Percentiles rank a stretch among this genome's conserved stretches.
Evolutionary conservation across 2,888 invertebrate genomes (phyloP).

Genomic region (Pocota personata): DNA sequence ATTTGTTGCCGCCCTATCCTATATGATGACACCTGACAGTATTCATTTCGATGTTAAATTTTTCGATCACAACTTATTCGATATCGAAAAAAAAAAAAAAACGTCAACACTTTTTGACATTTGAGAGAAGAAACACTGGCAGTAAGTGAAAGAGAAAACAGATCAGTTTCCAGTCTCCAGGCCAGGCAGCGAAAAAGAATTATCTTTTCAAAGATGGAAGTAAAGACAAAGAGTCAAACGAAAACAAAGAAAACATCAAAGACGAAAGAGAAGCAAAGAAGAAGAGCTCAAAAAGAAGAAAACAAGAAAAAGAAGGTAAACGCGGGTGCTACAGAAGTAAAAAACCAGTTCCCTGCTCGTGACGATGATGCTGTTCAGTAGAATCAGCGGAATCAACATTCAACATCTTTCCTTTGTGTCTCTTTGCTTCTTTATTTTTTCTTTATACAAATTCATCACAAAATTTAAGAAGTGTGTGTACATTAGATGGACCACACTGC

Average conservation of each 20-base stretch:
- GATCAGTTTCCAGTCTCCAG: neutral
- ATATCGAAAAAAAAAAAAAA: neutral
- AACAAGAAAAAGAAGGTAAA: neutral
- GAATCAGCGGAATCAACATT: neutral
- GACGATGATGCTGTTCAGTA: neutral
- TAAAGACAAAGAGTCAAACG: neutral
- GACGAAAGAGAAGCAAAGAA: neutral
- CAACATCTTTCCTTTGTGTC: neutral
- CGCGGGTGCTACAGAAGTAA: neutral
- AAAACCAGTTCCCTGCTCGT: constrained; percentile 6
- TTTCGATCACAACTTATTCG: neutral
- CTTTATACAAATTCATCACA: neutral
- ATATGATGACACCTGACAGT: too few species aligned
- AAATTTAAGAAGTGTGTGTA: neutral
- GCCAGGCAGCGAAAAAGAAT: neutral
- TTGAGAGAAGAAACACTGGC: neutral
- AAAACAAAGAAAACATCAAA: neutral
- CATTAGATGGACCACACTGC: neutral
- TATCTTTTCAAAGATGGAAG: neutral
- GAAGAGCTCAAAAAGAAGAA: neutral
- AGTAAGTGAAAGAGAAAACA: neutral
- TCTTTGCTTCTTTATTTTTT: neutral
- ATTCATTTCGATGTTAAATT: neutral
- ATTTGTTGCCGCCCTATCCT: too few species aligned
- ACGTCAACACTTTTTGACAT: neutral